These are phyloP conservation scores for Carlito syrichta DNA, from an alignment of 2,113 vertebrate species.

Conservation along the genomic window DNA sequence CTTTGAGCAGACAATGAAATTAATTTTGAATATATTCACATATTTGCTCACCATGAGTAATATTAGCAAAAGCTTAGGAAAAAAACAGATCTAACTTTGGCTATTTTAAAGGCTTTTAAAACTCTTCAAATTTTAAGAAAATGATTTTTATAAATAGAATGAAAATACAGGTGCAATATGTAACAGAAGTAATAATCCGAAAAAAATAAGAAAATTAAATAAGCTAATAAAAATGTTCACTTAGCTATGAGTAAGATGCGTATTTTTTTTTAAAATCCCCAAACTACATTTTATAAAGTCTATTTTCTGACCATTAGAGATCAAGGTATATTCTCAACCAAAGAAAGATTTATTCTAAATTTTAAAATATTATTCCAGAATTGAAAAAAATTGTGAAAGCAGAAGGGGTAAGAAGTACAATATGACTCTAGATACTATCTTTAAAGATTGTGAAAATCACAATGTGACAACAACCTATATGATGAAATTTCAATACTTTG, in stretches of 20 bases:
- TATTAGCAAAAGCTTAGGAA: slow-evolving; percentile 12
- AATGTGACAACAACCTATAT: neutral
- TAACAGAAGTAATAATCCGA: neutral
- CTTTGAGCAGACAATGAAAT: neutral
- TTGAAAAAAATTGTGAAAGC: neutral
- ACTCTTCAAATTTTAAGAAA: neutral
- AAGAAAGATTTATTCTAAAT: neutral
- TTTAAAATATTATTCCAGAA: neutral
- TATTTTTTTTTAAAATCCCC: too few relatives aligned
- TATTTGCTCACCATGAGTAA: neutral
- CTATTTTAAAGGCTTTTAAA: neutral
- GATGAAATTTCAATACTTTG: slow-evolving; percentile 33
- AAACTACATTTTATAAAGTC: neutral
- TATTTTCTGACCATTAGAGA: neutral
- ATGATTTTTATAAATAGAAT: neutral
- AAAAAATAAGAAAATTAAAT: neutral
- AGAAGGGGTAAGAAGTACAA: neutral
- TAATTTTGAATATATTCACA: neutral
- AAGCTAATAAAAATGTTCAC: neutral
- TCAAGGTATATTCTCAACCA: neutral
- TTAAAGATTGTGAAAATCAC: neutral
- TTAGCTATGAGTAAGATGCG: too few relatives aligned
- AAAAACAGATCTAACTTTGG: neutral
- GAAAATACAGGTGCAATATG: neutral
- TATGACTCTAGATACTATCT: neutral